Evolutionary conservation across 2,888 invertebrate species (phyloP), one percentile per base, ranked within the genome.

Genomic region (Podabrus alpinus): DNA sequence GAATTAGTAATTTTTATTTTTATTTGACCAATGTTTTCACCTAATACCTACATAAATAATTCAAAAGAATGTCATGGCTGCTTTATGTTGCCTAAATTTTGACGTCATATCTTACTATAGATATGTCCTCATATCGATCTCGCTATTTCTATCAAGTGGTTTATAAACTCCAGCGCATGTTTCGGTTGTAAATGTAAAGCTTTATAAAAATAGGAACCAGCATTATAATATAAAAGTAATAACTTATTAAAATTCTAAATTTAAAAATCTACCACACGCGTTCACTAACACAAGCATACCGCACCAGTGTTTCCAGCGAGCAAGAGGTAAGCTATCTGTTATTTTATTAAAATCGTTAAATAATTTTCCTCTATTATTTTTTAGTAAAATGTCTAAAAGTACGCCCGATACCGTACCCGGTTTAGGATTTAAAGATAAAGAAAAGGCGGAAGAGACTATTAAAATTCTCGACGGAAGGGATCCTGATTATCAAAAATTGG

Each of bases 341-440:
- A 19, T 21, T 13, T 17, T 9, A 64, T 5, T 5, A 59, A 13
- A n/a, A 64, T 13, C 13, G 9, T 2, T n/a, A 45, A 45, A n/a
- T 45, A 45, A 45, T 1, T n/a, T n/a, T 45, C n/a, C n/a, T n/a
- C n/a, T 7, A n/a, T n/a, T 45, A 45, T n/a, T 45, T 45, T 45
- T 45, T 9, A 45, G 45, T 45, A 79, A 77, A 75, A 87, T 87
- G 87, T 84, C 86, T 15, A 82, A 81, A 78, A 85, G 86, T 74
- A 70, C 75, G n/a, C 80, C 85, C 3, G 93, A 93, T 82, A 91
- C 92, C 0, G 94, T 94, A 60, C 92, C 92, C 5, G 94, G 93
- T 0, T 89, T 94, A 21, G 93, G 94, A 17, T 95, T 94, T 86
- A 94, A 94, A 85, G 94, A 94, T 85, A 92, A 92, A 84, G 92